Evolutionary conservation across 2,113 vertebrate genomes (phyloP), one percentile per base, ranked within the genome.

Genomic region (Zosterops lateralis): DNA sequence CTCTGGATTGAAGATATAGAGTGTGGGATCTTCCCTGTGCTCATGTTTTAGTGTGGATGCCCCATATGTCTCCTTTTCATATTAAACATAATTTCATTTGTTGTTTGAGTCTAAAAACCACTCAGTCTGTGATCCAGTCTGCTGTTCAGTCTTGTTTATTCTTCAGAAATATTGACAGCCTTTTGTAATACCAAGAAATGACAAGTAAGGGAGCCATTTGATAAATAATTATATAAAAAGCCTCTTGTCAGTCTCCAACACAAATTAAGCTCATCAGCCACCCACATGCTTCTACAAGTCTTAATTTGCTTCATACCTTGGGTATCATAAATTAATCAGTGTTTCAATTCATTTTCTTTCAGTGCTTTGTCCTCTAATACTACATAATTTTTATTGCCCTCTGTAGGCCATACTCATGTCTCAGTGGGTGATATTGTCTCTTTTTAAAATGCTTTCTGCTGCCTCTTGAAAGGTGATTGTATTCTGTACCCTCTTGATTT

Each of bases 181-280:
- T 14, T 94, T 83, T 83, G 70, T 67, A 74, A 74, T 74, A 81
- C 42, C 64, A 71, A 88, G 89, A 88, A 93, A 22, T 81, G 67
- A 93, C 72, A 77, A 83, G 51, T 31, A 94, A 81, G 58, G 78
- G 60, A 93, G 60, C 38, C 38, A 51, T 84, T 93, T 90, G 42
- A 60, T 51, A 77, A 92, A 90, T 76, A 79, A 79, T 62, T 56
- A 36, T 36, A 21, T 61, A 9, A 67, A 65, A 51, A 84, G 8
- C 0, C 9, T 26, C 48, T 68, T 70, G 38, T 51, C 58, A 73
- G 21, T 84, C 28, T 81, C 28, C 31, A 53, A 50, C 28, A 80
- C 18, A 73, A 86, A 71, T 90, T 84, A 73, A 66, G 47, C 60
- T 94, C 76, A 81, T 92, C 85, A 90, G 68, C 68, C 72, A 84